phyloP scores from a whole-genome alignment of 2,113 vertebrate genomes.

The Ammodytes dubius region DNA sequence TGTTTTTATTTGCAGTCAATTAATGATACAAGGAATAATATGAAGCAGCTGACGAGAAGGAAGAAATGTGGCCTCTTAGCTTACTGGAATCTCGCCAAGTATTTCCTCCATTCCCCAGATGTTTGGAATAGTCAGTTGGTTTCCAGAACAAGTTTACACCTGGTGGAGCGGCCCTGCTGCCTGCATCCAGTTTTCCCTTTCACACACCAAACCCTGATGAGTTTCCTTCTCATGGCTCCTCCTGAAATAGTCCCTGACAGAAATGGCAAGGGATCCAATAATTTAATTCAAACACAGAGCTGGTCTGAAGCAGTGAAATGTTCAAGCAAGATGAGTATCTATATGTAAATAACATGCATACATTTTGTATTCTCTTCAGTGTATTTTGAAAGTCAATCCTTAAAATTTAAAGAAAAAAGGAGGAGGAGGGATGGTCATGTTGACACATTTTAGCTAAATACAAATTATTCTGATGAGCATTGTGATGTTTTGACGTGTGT shows the following conservation, averaged over 20 bases:
- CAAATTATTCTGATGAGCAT: not conserved
- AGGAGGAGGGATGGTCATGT: not conserved
- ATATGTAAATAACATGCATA: not conserved
- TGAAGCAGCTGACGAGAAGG: not conserved
- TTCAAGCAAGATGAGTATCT: not conserved
- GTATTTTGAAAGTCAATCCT: not conserved
- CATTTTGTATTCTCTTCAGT: not conserved
- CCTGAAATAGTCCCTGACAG: not conserved
- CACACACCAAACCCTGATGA: not conserved
- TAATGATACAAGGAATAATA: not conserved
- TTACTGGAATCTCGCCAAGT: slow-evolving; percentile 24
- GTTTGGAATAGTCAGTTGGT: slow-evolving; percentile 52
- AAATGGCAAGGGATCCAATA: not conserved
- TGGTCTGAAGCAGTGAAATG: not conserved
- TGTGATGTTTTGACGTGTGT: not conserved
- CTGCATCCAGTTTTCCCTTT: slow-evolving; percentile 16
- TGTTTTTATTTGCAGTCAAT: not conserved
- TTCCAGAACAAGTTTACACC: slow-evolving; percentile 65
- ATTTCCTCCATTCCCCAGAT: slow-evolving; percentile 65
- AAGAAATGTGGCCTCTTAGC: not conserved
- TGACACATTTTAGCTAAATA: not conserved
- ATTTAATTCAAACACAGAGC: not conserved
- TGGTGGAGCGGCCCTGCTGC: slow-evolving; percentile 21
- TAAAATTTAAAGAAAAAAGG: not conserved
- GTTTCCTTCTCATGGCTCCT: not conserved